A percentile compares a stretch with the other conserved stretches of the same genome.
Evolutionary conservation across 2,888 invertebrate genomes (phyloP).

Genomic region (Drosophila glabriapex): DNA sequence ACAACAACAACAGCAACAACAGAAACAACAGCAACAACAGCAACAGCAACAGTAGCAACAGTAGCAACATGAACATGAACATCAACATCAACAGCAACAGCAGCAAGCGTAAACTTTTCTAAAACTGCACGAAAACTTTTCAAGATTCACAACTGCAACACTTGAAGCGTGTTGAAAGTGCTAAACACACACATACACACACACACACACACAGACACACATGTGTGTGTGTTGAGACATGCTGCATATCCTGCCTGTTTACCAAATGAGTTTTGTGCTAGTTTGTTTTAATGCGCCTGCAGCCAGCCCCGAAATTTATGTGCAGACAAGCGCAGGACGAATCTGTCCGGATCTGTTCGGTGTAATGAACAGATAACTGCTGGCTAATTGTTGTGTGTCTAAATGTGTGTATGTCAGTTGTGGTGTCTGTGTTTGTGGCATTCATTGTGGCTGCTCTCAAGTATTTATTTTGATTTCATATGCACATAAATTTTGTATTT

Average conservation of each 20-base stretch:
- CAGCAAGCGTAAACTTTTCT: conserved; percentile 58
- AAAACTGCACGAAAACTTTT: conserved; percentile 66
- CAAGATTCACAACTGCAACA: conserved; percentile 78
- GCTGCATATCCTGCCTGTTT: conserved; percentile 63
- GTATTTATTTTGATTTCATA: conserved; percentile 38
- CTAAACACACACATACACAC: conserved; percentile 21
- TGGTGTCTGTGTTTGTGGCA: conserved; percentile 2
- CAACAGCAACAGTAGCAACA: conserved; percentile 50
- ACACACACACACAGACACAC: conserved; percentile 6
- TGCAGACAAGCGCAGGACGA: conserved; percentile 21
- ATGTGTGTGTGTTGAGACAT: conserved; percentile 9
- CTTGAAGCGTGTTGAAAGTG: conserved; percentile 70
- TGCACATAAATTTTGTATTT: conserved; percentile 38
- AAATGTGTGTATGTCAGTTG: conserved; percentile 37
- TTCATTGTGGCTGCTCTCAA: conserved; percentile 12
- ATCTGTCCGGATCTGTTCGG: conserved; percentile 59
- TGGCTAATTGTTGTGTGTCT: conserved; percentile 66
- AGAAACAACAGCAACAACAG: conserved; percentile 33
- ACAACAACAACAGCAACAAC: conserved; percentile 16
- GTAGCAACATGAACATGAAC: conserved; percentile 42
- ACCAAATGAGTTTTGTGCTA: conserved; percentile 77
- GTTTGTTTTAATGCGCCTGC: conserved; percentile 76
- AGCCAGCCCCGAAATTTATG: conserved; percentile 63
- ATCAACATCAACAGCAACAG: conserved; percentile 16
- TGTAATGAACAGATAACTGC: conserved; percentile 81